These are phyloP conservation scores for Parambassis ranga DNA, from an alignment of 2,797 vertebrate genomes.

Conservation along the genomic window DNA sequence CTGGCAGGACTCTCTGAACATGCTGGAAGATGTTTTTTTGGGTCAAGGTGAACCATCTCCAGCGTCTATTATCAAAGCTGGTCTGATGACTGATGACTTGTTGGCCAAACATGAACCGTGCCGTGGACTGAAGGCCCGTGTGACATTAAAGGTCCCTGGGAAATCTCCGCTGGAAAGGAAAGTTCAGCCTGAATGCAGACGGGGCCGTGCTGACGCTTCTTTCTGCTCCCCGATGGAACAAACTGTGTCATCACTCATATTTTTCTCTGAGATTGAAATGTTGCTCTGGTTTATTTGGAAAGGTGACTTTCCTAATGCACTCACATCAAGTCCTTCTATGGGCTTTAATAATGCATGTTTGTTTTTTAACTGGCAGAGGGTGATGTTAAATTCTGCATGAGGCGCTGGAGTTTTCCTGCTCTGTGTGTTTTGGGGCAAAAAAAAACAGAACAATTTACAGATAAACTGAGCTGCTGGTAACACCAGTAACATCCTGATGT, in stretches of 20 bases:
- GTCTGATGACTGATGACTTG: not conserved
- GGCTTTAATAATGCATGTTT: constrained; percentile 63
- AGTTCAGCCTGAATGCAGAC: constrained; percentile 1
- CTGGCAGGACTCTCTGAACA: not conserved
- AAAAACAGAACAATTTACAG: not conserved
- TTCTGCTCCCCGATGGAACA: not conserved
- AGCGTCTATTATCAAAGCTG: not conserved
- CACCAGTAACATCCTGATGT: no score
- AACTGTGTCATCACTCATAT: not conserved
- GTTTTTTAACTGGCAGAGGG: constrained; percentile 43
- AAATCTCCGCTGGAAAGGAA: constrained; percentile 8
- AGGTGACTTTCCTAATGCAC: not conserved
- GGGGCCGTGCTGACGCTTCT: not conserved
- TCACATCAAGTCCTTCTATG: not conserved
- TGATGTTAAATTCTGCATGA: constrained; percentile 51
- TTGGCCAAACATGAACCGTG: not conserved
- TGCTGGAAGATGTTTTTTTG: constrained; percentile 4
- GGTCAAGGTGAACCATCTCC: constrained; percentile 45
- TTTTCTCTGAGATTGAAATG: not conserved
- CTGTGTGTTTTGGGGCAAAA: constrained; percentile 9
- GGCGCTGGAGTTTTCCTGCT: constrained; percentile 41
- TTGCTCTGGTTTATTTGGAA: not conserved
- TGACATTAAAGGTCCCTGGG: constrained; percentile 4
- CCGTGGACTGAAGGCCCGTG: not conserved
- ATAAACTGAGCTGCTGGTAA: not conserved